Percentiles rank a stretch among this genome's conserved stretches.
Evolutionary conservation across 2,888 invertebrate species (phyloP).

Genomic region (Drosophila robusta): DNA sequence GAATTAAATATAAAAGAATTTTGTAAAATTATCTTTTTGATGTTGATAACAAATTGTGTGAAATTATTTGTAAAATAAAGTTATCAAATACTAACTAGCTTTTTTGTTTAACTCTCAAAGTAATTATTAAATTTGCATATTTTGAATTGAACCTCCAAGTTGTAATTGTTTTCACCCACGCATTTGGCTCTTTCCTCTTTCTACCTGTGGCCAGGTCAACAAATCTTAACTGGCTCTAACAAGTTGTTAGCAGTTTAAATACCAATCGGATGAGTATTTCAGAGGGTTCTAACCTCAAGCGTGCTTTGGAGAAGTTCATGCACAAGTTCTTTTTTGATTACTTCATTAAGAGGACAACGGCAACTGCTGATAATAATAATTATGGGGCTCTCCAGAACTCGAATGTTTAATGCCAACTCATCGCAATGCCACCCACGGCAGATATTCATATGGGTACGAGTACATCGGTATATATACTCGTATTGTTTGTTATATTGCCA

Average conservation of each 20-base stretch:
- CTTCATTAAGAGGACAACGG: conserved; percentile 77
- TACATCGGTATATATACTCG: conserved; percentile 27
- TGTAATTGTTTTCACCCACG: background rate
- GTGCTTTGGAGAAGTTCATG: conserved; percentile 27
- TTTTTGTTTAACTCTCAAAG: background rate
- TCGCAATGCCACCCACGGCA: conserved; percentile 71
- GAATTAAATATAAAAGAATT: too few relatives aligned
- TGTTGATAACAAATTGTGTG: too few relatives aligned
- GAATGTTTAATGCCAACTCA: conserved; percentile 61
- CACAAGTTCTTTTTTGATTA: conserved; percentile 57
- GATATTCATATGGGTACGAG: conserved; percentile 24
- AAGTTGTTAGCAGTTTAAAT: conserved; percentile 53
- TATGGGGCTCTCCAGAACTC: conserved; percentile 52
- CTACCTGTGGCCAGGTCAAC: conserved; percentile 10
- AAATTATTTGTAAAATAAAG: too few relatives aligned
- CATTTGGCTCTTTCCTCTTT: background rate
- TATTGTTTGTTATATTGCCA: conserved; percentile 75
- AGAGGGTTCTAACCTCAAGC: conserved; percentile 28
- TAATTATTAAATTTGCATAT: too few relatives aligned
- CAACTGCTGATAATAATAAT: conserved; percentile 70
- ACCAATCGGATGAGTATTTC: conserved; percentile 40
- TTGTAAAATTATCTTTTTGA: too few relatives aligned
- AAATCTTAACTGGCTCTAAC: conserved; percentile 45
- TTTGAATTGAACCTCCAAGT: too few relatives aligned
- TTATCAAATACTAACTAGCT: background rate